Evolutionary conservation across 2,888 invertebrate species (phyloP).

Genomic region (Prosopocoilus inquinatus): DNA sequence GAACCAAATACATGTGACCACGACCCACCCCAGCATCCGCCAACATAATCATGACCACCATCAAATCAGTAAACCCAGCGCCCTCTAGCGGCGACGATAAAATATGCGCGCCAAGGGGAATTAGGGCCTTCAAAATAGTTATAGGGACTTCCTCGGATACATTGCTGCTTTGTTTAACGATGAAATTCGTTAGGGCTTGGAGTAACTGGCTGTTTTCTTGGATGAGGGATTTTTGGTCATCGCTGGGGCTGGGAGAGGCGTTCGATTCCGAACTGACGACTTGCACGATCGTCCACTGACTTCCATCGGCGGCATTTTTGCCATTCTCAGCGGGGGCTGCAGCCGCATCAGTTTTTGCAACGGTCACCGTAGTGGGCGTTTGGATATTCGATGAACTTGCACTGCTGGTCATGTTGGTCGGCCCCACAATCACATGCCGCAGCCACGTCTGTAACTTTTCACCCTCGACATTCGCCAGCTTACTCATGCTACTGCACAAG

Average conservation of each 20-base stretch:
- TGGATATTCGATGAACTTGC: constrained; percentile 54
- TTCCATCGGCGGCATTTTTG: constrained; percentile 29
- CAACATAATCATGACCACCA: constrained; percentile 76
- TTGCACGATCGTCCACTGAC: constrained; percentile 33
- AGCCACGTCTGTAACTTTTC: constrained; percentile 65
- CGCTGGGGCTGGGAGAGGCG: constrained; percentile 43
- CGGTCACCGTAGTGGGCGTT: constrained; percentile 53
- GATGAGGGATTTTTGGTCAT: constrained; percentile 54
- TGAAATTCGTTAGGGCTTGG: constrained; percentile 68
- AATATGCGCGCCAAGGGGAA: constrained; percentile 69
- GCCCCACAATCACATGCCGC: constrained; percentile 64
- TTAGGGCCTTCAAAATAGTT: constrained; percentile 68
- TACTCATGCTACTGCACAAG: constrained; percentile 65
- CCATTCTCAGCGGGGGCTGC: constrained; percentile 5
- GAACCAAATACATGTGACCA: constrained; percentile 79
- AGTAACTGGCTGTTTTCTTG: constrained; percentile 71
- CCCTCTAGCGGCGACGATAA: constrained; percentile 64
- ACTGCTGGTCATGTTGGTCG: constrained; percentile 48
- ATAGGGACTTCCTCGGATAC: constrained; percentile 62
- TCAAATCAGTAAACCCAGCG: constrained; percentile 74
- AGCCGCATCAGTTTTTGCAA: constrained; percentile 46
- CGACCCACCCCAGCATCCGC: constrained; percentile 72
- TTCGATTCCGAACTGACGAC: constrained; percentile 31
- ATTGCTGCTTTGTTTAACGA: constrained; percentile 67
- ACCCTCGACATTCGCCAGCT: constrained; percentile 63